phyloP scores from a whole-genome alignment of 1,140 invertebrate species.

The Antheraea mylitta region DNA sequence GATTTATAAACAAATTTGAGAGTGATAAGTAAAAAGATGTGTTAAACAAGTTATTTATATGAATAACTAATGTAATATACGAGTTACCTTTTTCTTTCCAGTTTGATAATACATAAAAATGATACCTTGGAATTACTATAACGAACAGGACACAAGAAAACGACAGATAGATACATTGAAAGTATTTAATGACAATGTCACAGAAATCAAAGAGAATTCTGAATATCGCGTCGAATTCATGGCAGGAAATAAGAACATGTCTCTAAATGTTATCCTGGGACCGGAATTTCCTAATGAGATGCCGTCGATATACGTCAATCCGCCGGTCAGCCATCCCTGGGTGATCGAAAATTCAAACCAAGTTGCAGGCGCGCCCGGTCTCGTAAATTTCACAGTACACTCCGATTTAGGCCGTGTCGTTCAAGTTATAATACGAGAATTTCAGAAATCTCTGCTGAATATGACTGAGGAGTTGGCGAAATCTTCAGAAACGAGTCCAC shows the following conservation, averaged over 20 bases:
- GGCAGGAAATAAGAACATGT: conserved; percentile 81
- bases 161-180: conserved; percentile 87
- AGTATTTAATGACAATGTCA: conserved; percentile 86
- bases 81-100: background rate
- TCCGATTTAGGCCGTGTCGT: conserved; percentile 89
- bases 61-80: background rate
- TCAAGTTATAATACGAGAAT: conserved; percentile 88
- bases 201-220: conserved; percentile 83
- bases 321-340: conserved; percentile 84
- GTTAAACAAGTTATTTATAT: too few relatives aligned
- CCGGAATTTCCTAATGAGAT: conserved; percentile 87
- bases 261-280: conserved; percentile 81
- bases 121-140: conserved; percentile 57
- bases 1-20: too few relatives aligned
- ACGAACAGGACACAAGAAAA: conserved; percentile 72
- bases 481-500: conserved; percentile 48
- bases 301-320: conserved; percentile 84
- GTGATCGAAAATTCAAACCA: conserved; percentile 81
- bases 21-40: too few relatives aligned
- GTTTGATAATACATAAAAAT: conserved; percentile 17
- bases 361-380: conserved; percentile 84
- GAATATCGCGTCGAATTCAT: conserved; percentile 86
- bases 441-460: conserved; percentile 80
- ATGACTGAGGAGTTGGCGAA: conserved; percentile 39
- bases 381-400: conserved; percentile 87